Conservation (phyloP, 2,113 vertebrate species). For the Aepyceros melampus region DNA sequence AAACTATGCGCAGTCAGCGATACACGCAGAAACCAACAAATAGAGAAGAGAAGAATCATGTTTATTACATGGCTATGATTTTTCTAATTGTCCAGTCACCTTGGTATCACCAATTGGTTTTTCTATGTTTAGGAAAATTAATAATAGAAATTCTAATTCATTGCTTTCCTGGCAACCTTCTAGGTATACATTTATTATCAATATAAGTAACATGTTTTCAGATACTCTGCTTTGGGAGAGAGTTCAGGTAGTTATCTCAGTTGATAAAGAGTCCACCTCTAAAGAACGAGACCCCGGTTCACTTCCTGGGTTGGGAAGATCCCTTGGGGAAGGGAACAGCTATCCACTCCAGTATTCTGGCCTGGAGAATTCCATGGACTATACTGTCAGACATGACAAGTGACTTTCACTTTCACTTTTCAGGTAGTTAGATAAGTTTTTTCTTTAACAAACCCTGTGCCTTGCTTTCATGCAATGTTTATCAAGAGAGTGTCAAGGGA, state of each 20-base stretch:
- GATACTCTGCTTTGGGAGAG: neutral
- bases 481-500: neutral
- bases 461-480: neutral
- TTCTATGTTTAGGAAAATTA: neutral
- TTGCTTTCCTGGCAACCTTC: neutral
- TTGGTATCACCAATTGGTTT: neutral
- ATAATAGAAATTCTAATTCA: neutral
- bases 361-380: neutral
- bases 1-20: neutral
- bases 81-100: neutral
- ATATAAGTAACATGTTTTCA: neutral
- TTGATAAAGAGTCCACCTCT: neutral
- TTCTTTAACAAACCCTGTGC: neutral
- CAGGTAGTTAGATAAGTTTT: neutral
- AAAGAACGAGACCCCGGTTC: neutral
- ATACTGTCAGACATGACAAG: neutral
- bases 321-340: neutral
- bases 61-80: too few relatives aligned
- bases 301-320: neutral
- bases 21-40: neutral
- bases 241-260: neutral
- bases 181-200: neutral
- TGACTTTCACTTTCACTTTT: neutral
- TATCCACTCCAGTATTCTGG: neutral
- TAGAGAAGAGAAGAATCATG: neutral